These are phyloP conservation scores for Drosophila persimilis DNA, from an alignment of 1,140 invertebrate species.

Conservation along the genomic window DNA sequence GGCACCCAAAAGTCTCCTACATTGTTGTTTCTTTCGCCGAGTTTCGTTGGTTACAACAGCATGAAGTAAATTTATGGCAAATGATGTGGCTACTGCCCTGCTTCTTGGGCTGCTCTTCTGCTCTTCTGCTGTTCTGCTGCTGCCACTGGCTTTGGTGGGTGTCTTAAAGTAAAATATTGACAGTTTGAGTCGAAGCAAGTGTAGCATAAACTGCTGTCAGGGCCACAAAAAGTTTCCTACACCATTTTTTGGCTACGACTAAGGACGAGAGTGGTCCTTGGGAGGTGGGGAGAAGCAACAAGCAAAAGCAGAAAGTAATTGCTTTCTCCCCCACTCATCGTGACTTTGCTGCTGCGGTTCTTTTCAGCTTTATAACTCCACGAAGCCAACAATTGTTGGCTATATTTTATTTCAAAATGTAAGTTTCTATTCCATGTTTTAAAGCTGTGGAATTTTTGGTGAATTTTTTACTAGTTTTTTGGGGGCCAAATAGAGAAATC, in stretches of 20 bases:
- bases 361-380: constrained; percentile 32
- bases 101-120: neutral
- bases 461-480: constrained; percentile 7
- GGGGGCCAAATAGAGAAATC: constrained; percentile 10
- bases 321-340: constrained; percentile 66
- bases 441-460: constrained; percentile 31
- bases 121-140: neutral
- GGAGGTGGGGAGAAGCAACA: constrained; percentile 59
- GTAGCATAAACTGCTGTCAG: constrained; percentile 72
- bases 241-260: constrained; percentile 5
- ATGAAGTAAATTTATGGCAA: constrained; percentile 72
- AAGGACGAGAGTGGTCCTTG: neutral
- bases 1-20: constrained; percentile 25
- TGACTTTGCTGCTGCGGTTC: constrained; percentile 44
- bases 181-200: constrained; percentile 71
- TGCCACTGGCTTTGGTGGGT: constrained; percentile 31
- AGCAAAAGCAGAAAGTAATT: constrained; percentile 72
- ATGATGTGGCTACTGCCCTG: constrained; percentile 57
- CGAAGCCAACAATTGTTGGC: constrained; percentile 43
- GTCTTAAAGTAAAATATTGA: constrained; percentile 79
- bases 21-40: constrained; percentile 41
- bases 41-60: constrained; percentile 43
- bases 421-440: constrained; percentile 19
- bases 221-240: constrained; percentile 64
- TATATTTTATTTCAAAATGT: constrained; percentile 56